Conservation (phyloP, 2,113 vertebrate genomes). For the Phylloscopus trochilus region DNA sequence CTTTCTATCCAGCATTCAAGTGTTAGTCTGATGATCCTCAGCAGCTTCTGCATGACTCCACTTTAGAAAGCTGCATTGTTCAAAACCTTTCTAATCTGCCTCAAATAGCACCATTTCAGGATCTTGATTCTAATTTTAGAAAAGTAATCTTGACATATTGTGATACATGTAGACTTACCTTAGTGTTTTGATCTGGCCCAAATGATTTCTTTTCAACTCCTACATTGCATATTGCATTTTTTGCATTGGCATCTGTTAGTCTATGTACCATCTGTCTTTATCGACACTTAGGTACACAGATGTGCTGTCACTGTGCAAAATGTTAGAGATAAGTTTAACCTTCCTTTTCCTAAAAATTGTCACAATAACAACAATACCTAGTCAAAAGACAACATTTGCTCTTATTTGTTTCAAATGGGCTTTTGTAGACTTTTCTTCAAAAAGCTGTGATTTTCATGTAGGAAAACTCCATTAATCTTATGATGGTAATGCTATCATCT, state of each 20-base stretch:
- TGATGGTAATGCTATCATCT: neutral
- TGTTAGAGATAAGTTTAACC: slow-evolving; percentile 8
- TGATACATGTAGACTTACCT: slow-evolving; percentile 6
- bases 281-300: slow-evolving; percentile 29
- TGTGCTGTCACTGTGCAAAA: neutral
- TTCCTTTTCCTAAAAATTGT: neutral
- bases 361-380: neutral
- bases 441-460: neutral
- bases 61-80: neutral
- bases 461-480: neutral
- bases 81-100: neutral
- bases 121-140: neutral
- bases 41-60: neutral
- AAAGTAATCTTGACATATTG: neutral
- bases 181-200: slow-evolving; percentile 27
- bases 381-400: neutral
- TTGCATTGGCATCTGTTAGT: slow-evolving; percentile 40
- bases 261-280: slow-evolving; percentile 40
- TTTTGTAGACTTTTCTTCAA: neutral
- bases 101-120: neutral
- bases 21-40: neutral
- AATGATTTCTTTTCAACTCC: slow-evolving; percentile 39
- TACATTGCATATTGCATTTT: neutral
- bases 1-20: neutral
- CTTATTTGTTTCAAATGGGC: neutral